Evolutionary conservation across 2,888 invertebrate genomes (phyloP).

Genomic region (Agriopis aurantiaria): DNA sequence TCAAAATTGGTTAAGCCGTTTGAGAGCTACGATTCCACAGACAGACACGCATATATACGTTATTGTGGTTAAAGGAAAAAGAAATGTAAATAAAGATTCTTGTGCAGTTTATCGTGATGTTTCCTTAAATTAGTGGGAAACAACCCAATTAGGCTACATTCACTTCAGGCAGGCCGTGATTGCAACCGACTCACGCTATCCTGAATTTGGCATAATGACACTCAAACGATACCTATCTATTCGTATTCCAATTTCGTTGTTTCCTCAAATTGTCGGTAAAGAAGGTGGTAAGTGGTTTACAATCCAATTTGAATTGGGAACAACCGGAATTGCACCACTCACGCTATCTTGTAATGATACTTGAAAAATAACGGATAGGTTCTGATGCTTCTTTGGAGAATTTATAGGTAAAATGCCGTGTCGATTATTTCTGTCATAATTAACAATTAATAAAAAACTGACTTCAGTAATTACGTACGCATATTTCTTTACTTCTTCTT

Average conservation of each 20-base stretch:
- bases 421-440: no score
- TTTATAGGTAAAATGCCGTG: background rate
- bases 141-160: conserved; percentile 17
- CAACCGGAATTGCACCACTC: background rate
- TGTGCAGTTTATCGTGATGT: conserved; percentile 1
- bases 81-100: conserved; percentile 6
- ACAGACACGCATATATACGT: no score
- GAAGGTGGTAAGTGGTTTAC: conserved; percentile 57
- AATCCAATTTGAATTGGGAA: conserved; percentile 53
- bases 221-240: conserved; percentile 37
- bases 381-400: no score
- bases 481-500: no score
- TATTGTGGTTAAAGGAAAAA: background rate
- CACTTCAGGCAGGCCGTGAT: conserved; percentile 20
- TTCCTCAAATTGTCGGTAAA: conserved; percentile 49
- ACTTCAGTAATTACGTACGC: no score
- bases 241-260: conserved; percentile 46
- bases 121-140: conserved; percentile 16
- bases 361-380: background rate
- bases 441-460: no score
- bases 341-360: conserved; percentile 5
- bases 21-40: no score
- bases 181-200: conserved; percentile 31
- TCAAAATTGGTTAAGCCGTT: no score
- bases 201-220: conserved; percentile 39